phyloP scores from a whole-genome alignment of 2,888 invertebrate genomes.

The Cheilosia pagana region DNA sequence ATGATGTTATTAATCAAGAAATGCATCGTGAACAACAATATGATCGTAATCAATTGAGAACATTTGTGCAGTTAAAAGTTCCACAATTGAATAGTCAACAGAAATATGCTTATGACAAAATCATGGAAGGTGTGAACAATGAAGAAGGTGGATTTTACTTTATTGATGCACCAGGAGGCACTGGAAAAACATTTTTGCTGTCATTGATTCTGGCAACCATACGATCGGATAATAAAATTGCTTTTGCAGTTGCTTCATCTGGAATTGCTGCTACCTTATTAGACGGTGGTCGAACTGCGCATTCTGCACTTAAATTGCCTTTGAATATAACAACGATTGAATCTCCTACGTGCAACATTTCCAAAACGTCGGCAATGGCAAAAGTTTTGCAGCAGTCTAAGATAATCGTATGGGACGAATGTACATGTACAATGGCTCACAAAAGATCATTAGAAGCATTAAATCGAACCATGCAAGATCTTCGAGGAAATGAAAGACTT shows the following conservation, averaged over 20 bases:
- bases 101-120: constrained; percentile 2
- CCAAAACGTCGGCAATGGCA: background rate
- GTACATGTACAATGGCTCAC: background rate
- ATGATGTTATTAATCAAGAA: constrained; percentile 70
- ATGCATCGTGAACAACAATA: constrained; percentile 73
- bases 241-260: constrained; percentile 59
- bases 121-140: background rate
- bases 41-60: constrained; percentile 60
- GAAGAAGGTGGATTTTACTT: constrained; percentile 26
- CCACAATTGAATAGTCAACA: constrained; percentile 16
- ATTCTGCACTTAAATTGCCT: constrained; percentile 76
- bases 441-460: too few relatives aligned
- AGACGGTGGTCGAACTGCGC: constrained; percentile 76
- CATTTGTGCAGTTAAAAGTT: constrained; percentile 46
- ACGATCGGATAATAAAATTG: constrained; percentile 32
- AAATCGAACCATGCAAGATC: too few relatives aligned
- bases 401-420: constrained; percentile 77
- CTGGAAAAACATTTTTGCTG: constrained; percentile 18
- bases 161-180: constrained; percentile 33
- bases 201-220: constrained; percentile 36
- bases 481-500: too few relatives aligned
- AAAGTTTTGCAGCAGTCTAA: background rate
- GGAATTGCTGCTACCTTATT: constrained; percentile 79
- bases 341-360: background rate
- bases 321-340: background rate